These are phyloP conservation scores for Agrochola macilenta DNA, from an alignment of 2,888 invertebrate species.

Conservation along the genomic window DNA sequence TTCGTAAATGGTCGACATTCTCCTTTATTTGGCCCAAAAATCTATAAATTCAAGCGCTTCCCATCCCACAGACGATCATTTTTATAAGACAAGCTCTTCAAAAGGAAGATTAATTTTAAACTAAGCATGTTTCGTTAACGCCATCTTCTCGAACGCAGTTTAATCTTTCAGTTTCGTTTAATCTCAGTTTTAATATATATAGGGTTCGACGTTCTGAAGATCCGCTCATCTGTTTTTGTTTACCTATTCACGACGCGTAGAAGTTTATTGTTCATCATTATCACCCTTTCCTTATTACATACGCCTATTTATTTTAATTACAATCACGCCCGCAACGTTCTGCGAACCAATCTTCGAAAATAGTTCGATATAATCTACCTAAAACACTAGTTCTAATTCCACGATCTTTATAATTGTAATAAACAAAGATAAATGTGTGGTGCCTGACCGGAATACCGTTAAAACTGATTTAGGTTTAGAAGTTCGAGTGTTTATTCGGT, in stretches of 20 bases:
- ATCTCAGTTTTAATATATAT: slow-evolving; percentile 54
- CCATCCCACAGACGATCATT: slow-evolving; percentile 16
- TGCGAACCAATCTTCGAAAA: slow-evolving; percentile 18
- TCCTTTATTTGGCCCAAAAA: slow-evolving; percentile 6
- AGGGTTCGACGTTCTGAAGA: slow-evolving; percentile 30
- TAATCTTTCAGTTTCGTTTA: slow-evolving; percentile 38
- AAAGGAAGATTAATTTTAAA: slow-evolving; percentile 41
- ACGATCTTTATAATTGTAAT: slow-evolving; percentile 42
- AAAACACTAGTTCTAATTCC: slow-evolving; percentile 38
- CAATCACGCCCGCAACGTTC: slow-evolving; percentile 16
- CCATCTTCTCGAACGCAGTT: slow-evolving; percentile 15
- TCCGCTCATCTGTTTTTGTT: slow-evolving; percentile 37
- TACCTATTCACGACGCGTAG: slow-evolving; percentile 34
- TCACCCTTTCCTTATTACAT: not conserved
- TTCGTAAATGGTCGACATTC: slow-evolving; percentile 26
- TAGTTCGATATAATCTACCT: slow-evolving; percentile 25
- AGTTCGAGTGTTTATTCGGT: slow-evolving; percentile 53
- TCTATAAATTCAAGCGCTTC: slow-evolving; percentile 5
- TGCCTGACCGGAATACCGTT: slow-evolving; percentile 51
- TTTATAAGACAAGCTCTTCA: slow-evolving; percentile 37
- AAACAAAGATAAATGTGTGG: slow-evolving; percentile 49
- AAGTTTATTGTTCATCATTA: slow-evolving; percentile 27
- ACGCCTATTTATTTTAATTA: slow-evolving; percentile 40
- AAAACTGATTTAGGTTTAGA: slow-evolving; percentile 49
- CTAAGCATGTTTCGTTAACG: slow-evolving; percentile 35